Evolutionary conservation across 1,140 invertebrate species (phyloP).

Genomic region (Zaprionus camerounensis): DNA sequence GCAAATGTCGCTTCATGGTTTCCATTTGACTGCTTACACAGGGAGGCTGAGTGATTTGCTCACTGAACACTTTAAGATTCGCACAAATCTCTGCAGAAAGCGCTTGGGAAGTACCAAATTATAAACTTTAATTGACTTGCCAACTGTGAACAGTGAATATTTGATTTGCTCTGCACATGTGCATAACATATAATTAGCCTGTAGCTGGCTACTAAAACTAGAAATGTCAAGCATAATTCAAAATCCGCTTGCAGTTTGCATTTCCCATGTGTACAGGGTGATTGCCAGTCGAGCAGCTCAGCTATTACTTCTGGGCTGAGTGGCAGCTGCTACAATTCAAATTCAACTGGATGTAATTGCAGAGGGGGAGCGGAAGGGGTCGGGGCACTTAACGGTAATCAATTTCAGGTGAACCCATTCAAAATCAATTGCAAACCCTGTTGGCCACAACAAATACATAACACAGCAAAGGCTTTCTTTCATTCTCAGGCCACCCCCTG

Average conservation of each 20-base stretch:
- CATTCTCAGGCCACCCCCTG: neutral
- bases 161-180: neutral
- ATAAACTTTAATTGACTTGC: conserved; percentile 54
- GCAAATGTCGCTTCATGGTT: conserved; percentile 58
- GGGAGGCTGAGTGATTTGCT: conserved; percentile 27
- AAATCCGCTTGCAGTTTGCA: too few species aligned
- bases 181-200: conserved; percentile 4
- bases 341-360: neutral
- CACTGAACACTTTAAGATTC: conserved; percentile 38
- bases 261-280: too few species aligned
- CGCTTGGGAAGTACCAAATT: conserved; percentile 40
- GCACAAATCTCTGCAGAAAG: neutral
- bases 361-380: too few species aligned
- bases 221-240: too few species aligned
- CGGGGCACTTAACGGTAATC: neutral
- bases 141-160: conserved; percentile 26
- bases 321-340: neutral
- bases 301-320: too few species aligned
- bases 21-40: conserved; percentile 59
- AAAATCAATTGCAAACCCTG: conserved; percentile 18
- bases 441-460: conserved; percentile 8
- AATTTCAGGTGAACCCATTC: conserved; percentile 7
- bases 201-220: neutral
- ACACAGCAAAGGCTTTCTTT: conserved; percentile 5
- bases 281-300: neutral